Evolutionary conservation across 2,113 vertebrate genomes (phyloP), one percentile per base, ranked within the genome.

Genomic region (Martes martes): DNA sequence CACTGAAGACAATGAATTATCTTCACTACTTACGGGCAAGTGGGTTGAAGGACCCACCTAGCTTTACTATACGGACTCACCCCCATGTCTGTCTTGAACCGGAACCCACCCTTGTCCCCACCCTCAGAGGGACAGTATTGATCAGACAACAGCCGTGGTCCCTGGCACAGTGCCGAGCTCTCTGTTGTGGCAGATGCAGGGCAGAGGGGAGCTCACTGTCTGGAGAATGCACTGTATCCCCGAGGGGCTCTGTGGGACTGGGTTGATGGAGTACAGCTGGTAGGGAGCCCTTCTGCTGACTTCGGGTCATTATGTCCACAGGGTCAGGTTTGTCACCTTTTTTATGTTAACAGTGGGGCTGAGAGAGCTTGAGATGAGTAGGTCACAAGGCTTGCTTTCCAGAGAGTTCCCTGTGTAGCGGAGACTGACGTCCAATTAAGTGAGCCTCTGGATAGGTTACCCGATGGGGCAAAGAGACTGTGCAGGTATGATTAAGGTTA

Each of bases 191-290:
- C 36, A 47, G n/a, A 59, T 39, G 24, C 2, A 36, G 24, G 57
- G 26, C 59, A 11, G 31, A 31, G 36, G 4, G 3, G 55, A 11
- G 6, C 16, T 23, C 47, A 1, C 36, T 0, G 36, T 26, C 0
- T 26, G 69, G 39, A 52, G 39, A 26, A 26, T 0, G 55, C 33
- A 23, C 47, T 13, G 16, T 31, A n/a, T 39, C 50, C 11, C 10
- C 0, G 0, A 50, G 11, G 19, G 16, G 61, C 26, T 21, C 61
- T 11, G 52, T 52, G 31, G 11, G 24, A 18, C 24, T 45, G 11
- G 55, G 76, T 1, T 19, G 57, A 2, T 14, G 67, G 45, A 4
- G 9, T 3, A 28, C 10, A 16, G 24, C 19, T 6, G 24, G 8
- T 7, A 36, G 31, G 47, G 36, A 24, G 10, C 36, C 26, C 9